Base-by-base conservation (phyloP, 2,113 vertebrate species). In the Aix galericulata region DNA sequence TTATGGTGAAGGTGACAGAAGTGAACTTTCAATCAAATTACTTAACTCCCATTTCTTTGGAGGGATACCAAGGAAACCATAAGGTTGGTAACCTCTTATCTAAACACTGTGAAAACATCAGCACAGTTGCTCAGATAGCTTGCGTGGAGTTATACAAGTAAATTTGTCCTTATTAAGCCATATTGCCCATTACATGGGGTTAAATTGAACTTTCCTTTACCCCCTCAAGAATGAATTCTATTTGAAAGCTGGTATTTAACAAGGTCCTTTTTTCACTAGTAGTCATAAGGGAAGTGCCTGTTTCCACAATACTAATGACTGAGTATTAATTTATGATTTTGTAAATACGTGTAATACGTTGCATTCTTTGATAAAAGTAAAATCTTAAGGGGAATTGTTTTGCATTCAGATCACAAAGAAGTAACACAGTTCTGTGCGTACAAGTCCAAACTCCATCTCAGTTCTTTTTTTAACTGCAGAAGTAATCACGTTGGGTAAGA, bases 1-100 rank as follows among this genome's bases (percentile, higher is more conserved):
- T 98, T 23, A 88, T 98, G 71, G 98, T 99, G 72, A 99, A 99
- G 95, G 79, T 98, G 60, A 97, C 97, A 80, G 98, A 98, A 38
- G 31, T 6, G 97, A 98, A 97, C 94, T 97, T 98, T 52, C 95
- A 95, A 3, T 93, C 98, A 87, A 96, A 91, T 38, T 98, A 98
- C 69, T 72, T 98, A 86, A 97, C 86, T 76, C 98, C 98, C 23
- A 50, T 95, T 80, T 97, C 97, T 56, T 96, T 98, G 69, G 98
- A 99, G 86, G 96, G 95, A 55, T 88, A 89, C 12, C 97, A 94
- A 53, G 96, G 96, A 93, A 97, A 94, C 34, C 95, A 93, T 36
- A 98, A 98, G 98, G 99, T 99, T 82, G 63, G 97, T 97, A 81
- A 84, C 59, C 11, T 71, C 15, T 71, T 56, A 66, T 46, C 22